Percentiles rank a stretch among this genome's conserved stretches.
Evolutionary conservation across 2,113 vertebrate species (phyloP).

Genomic region (Etia nguti): DNA sequence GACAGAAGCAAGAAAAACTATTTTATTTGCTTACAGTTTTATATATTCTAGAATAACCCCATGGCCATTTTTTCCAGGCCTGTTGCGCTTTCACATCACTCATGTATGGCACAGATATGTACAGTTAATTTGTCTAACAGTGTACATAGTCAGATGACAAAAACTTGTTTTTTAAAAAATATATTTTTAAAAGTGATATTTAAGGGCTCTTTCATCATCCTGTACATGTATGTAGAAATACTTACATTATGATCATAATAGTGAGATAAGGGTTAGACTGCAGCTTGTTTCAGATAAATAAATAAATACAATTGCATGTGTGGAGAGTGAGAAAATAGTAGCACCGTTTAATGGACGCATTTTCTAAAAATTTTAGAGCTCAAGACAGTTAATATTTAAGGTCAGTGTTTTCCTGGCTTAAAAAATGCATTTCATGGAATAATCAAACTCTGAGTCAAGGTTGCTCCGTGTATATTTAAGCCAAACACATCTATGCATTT

Average conservation of each 20-base stretch:
- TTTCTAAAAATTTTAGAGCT: rapidly evolving
- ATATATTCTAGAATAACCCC: neutral
- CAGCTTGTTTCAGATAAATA: neutral
- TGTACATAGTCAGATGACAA: neutral
- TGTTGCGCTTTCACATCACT: rapidly evolving
- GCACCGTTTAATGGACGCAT: neutral
- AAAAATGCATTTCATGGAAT: neutral
- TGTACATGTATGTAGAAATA: neutral
- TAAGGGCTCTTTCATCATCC: neutral
- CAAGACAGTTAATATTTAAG: neutral
- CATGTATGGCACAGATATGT: neutral
- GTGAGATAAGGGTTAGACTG: neutral
- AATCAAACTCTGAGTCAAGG: rapidly evolving
- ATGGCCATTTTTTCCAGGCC: rapidly evolving
- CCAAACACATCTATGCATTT: rapidly evolving
- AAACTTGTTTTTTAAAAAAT: neutral
- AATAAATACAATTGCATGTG: rapidly evolving
- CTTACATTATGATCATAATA: neutral
- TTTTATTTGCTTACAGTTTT: neutral
- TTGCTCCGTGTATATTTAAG: neutral
- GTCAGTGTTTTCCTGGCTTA: rapidly evolving
- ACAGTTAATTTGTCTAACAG: neutral
- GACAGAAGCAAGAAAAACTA: neutral
- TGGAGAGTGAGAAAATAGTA: neutral
- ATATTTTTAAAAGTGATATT: neutral